phyloP scores from a whole-genome alignment of 1,140 invertebrate genomes.

The Psilanteris sp. region DNA sequence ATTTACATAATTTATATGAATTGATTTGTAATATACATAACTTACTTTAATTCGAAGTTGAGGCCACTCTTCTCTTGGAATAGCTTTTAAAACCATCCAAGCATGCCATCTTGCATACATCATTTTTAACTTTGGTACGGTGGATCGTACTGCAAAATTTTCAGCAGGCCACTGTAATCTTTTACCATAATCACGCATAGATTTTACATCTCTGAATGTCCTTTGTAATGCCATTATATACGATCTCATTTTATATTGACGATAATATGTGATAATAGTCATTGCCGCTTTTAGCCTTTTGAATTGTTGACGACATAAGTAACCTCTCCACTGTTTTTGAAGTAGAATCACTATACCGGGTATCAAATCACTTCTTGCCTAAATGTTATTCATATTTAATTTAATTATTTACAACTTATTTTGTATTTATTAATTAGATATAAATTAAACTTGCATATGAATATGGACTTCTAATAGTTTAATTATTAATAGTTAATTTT shows the following conservation, averaged over 20 bases:
- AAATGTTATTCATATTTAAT: too few relatives aligned
- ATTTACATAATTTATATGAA: too few relatives aligned
- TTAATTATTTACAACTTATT: too few relatives aligned
- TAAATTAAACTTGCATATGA: too few relatives aligned
- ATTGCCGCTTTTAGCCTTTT: conserved; percentile 92
- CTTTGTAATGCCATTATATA: conserved; percentile 87
- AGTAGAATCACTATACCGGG: conserved; percentile 94
- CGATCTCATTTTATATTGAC: conserved; percentile 89
- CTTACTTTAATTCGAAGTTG: conserved; percentile 87
- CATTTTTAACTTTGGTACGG: conserved; percentile 82
- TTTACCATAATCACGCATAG: conserved; percentile 88
- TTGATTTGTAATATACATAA: too few relatives aligned
- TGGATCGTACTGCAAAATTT: conserved; percentile 83
- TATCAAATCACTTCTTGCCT: conserved; percentile 88
- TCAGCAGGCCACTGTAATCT: conserved; percentile 89
- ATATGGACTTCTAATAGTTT: too few relatives aligned
- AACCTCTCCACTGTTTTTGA: conserved; percentile 96
- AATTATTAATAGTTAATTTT: too few relatives aligned
- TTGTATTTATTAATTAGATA: too few relatives aligned
- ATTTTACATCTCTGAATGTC: conserved; percentile 83
- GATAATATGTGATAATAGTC: conserved; percentile 90
- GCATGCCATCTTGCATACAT: conserved; percentile 91
- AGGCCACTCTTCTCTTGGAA: conserved; percentile 92
- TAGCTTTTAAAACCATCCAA: conserved; percentile 89
- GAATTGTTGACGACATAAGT: conserved; percentile 88